Conservation (phyloP, 1,140 invertebrate genomes). For the Nephila pilipes region DNA sequence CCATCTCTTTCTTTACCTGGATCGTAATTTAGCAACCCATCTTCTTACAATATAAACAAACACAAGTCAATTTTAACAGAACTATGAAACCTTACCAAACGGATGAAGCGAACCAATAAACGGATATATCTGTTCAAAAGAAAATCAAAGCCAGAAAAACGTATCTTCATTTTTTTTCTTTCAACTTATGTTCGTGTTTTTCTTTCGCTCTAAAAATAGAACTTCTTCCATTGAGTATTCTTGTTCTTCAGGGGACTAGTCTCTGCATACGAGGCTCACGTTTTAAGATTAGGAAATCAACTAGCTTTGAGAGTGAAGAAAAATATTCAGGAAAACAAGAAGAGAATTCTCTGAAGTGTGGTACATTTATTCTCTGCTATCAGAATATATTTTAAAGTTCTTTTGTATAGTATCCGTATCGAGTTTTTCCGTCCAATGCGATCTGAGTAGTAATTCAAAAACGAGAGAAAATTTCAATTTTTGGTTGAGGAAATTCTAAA, state of each 20-base stretch:
- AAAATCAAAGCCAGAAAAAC: background rate
- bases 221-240: background rate
- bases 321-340: background rate
- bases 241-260: background rate
- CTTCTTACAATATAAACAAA: background rate
- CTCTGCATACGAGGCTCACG: background rate
- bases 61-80: background rate
- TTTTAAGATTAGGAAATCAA: background rate
- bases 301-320: background rate
- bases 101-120: background rate
- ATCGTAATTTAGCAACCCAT: background rate
- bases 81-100: background rate
- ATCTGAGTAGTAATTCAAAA: background rate
- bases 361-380: background rate
- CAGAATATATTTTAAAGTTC: background rate
- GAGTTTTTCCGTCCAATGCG: background rate
- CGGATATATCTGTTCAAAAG: background rate
- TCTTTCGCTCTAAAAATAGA: background rate
- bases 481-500: background rate
- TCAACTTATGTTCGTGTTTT: background rate
- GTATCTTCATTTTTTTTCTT: background rate
- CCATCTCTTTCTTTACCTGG: background rate
- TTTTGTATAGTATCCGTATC: background rate
- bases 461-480: background rate
- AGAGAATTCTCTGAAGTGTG: background rate